phyloP scores from a whole-genome alignment of 2,888 invertebrate genomes.

The Standfussiana lucernea region DNA sequence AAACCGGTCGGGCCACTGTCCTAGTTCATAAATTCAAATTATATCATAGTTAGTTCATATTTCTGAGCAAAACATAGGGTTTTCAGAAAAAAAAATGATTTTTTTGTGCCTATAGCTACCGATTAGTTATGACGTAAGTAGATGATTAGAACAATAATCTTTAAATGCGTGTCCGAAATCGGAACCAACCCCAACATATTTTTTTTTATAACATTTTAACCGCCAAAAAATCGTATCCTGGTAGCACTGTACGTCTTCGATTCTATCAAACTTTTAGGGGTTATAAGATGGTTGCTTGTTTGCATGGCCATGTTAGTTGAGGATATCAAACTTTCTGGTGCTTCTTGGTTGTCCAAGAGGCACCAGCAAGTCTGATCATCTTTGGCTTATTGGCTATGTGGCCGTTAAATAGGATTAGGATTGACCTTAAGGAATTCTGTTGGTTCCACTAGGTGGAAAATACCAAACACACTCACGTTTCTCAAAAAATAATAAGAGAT shows the following conservation, averaged over 20 bases:
- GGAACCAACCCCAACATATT: background rate
- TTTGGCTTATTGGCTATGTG: background rate
- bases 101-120: background rate
- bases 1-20: conserved; percentile 26
- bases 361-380: background rate
- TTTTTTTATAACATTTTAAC: background rate
- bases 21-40: conserved; percentile 38
- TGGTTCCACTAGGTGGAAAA: background rate
- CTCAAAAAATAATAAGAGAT: background rate
- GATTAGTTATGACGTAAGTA: background rate
- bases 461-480: background rate
- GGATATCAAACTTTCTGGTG: too few species aligned
- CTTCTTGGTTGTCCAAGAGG: too few species aligned
- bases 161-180: background rate
- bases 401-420: background rate
- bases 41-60: conserved; percentile 21
- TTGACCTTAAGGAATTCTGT: background rate
- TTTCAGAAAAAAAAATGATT: background rate
- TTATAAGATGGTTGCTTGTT: background rate
- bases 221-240: too few species aligned
- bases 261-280: too few species aligned
- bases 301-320: too few species aligned
- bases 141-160: background rate
- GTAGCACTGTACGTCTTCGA: too few species aligned
- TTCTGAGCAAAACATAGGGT: background rate